Evolutionary conservation across 2,888 invertebrate species (phyloP).

Genomic region (Cantharis nigra): DNA sequence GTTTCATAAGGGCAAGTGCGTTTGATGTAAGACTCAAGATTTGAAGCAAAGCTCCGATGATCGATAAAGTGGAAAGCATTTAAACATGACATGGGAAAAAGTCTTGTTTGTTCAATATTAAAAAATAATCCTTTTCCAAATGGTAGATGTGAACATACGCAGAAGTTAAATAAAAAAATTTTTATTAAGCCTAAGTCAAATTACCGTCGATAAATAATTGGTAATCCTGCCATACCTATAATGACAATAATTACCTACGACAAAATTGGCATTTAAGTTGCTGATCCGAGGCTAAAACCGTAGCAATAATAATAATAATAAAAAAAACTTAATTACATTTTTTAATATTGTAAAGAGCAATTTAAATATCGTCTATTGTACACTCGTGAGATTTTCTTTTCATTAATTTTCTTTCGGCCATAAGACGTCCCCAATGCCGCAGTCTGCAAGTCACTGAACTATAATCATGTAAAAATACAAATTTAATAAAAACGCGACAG

Average conservation of each 20-base stretch:
- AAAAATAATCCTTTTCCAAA: background rate
- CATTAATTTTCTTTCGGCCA: background rate
- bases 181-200: too few relatives aligned
- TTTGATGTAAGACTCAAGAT: background rate
- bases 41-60: background rate
- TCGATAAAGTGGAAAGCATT: background rate
- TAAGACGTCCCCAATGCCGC: background rate
- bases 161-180: too few relatives aligned
- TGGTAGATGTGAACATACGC: too few relatives aligned
- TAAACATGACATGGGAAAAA: background rate
- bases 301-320: background rate
- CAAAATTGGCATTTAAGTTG: background rate
- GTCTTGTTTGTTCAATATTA: background rate
- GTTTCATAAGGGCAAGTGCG: background rate
- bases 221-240: background rate
- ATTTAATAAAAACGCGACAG: background rate
- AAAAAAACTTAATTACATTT: background rate
- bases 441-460: background rate
- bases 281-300: background rate
- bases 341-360: background rate
- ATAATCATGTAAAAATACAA: background rate
- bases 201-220: background rate
- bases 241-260: background rate
- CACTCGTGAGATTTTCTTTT: background rate
- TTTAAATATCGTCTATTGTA: background rate